phyloP scores from a whole-genome alignment of 2,888 invertebrate species.

The Cryptocephalus moraei region DNA sequence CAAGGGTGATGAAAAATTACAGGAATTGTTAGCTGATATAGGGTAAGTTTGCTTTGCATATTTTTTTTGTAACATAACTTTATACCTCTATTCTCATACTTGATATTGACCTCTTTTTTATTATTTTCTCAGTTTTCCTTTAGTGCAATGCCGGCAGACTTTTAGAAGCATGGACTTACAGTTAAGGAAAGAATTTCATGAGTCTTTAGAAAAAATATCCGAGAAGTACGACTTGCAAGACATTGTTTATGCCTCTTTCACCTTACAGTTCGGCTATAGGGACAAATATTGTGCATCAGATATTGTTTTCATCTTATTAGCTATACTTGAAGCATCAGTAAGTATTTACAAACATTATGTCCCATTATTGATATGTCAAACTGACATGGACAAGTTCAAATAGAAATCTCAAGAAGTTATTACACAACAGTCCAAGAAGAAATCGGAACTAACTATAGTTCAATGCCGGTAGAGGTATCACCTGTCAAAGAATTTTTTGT shows the following conservation, averaged over 20 bases:
- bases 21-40: conserved; percentile 84
- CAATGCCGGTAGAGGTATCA: too few relatives aligned
- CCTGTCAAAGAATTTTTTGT: too few relatives aligned
- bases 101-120: too few relatives aligned
- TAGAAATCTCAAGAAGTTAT: not conserved
- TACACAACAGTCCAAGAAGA: too few relatives aligned
- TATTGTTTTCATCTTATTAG: conserved; percentile 67
- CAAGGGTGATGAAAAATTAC: conserved; percentile 70
- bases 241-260: conserved; percentile 68
- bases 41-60: conserved; percentile 46
- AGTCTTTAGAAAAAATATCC: conserved; percentile 55
- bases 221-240: conserved; percentile 60
- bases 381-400: not conserved
- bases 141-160: conserved; percentile 77
- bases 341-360: conserved; percentile 16
- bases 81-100: too few relatives aligned
- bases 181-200: conserved; percentile 64
- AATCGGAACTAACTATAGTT: too few relatives aligned
- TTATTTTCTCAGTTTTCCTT: conserved; percentile 52
- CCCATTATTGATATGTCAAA: too few relatives aligned
- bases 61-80: not conserved
- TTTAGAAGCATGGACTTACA: conserved; percentile 83
- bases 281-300: conserved; percentile 75
- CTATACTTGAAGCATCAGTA: conserved; percentile 66
- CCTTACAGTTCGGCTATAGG: conserved; percentile 70